Percentiles rank a stretch among this genome's conserved stretches.
These are phyloP conservation scores for Mimachlamys varia DNA, from an alignment of 2,888 invertebrate species.

Conservation along the genomic window DNA sequence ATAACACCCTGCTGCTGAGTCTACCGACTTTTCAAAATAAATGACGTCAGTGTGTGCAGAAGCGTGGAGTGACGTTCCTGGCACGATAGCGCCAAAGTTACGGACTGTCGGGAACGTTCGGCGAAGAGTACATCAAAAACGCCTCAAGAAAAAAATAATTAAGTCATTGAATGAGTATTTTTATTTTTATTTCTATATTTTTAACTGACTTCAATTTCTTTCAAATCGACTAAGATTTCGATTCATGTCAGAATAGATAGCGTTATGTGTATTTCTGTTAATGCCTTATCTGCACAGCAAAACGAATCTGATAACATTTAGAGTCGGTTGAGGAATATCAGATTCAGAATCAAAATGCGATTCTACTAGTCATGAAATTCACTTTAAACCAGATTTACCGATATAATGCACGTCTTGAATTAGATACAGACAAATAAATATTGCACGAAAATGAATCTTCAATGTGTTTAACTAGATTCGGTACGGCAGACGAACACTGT, in stretches of 20 bases:
- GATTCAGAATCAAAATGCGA: not conserved
- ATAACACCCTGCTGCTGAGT: not conserved
- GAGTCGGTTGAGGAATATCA: not conserved
- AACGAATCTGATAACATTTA: not conserved
- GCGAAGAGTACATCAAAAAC: not conserved
- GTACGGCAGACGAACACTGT: too few relatives aligned
- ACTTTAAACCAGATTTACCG: too few relatives aligned
- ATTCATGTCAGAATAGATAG: not conserved
- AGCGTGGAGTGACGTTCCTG: not conserved
- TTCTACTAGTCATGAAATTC: too few relatives aligned
- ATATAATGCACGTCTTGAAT: too few relatives aligned
- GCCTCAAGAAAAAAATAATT: not conserved
- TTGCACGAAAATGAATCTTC: too few relatives aligned
- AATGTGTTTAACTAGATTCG: too few relatives aligned
- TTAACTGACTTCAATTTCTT: not conserved
- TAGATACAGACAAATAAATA: too few relatives aligned
- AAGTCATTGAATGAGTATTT: not conserved
- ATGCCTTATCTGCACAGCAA: not conserved
- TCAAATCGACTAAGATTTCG: not conserved
- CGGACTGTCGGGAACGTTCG: not conserved
- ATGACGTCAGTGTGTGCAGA: not conserved
- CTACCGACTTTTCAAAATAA: not conserved
- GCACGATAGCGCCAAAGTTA: not conserved
- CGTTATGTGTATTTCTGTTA: not conserved
- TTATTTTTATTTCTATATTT: not conserved